Evolutionary conservation across 2,797 vertebrate genomes (phyloP), one percentile per base, ranked within the genome.

Genomic region (Notolepis coatsorum): DNA sequence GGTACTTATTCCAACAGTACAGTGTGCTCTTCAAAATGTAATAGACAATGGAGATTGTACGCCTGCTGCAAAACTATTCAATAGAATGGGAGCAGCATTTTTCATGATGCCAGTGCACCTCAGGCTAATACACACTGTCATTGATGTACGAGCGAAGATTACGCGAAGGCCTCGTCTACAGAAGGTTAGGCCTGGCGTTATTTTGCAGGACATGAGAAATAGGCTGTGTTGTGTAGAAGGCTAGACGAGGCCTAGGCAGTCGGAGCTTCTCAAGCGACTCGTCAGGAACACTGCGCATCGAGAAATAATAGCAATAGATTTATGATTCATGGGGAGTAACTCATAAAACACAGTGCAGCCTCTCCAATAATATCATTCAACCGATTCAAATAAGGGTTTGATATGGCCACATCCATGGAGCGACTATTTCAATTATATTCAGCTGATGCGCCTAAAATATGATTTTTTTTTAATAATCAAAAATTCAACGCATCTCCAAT

Each of bases 1-100:
- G n/a, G n/a, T n/a, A n/a, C n/a, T n/a, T n/a, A n/a, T n/a, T n/a
- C n/a, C n/a, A n/a, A n/a, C n/a, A n/a, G n/a, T n/a, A n/a, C n/a
- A n/a, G n/a, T n/a, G n/a, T n/a, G n/a, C n/a, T 53, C 61, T 8
- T 42, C 46, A 68, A 15, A 57, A 69, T 20, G 27, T 47, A 71
- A 68, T 35, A 27, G 57, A 73, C 63, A 78, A 0, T 4, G 33
- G 4, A 18, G 13, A 24, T 46, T 49, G 4, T 8, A 3, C 23
- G 1, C 31, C 47, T 31, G 12, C 3, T 45, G 38, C 51, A n/a
- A 47, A 18, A 10, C 12, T 6, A 18, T 6, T 30, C 9, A 4
- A 13, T 2, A 31, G 18, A 38, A 35, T 7, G 0, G 20, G 2
- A 58, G 13, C 28, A 4, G 1, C 1, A 3, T 4, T 55, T 33